phyloP scores from a whole-genome alignment of 2,797 vertebrate species.

The Hydrophis major region DNA sequence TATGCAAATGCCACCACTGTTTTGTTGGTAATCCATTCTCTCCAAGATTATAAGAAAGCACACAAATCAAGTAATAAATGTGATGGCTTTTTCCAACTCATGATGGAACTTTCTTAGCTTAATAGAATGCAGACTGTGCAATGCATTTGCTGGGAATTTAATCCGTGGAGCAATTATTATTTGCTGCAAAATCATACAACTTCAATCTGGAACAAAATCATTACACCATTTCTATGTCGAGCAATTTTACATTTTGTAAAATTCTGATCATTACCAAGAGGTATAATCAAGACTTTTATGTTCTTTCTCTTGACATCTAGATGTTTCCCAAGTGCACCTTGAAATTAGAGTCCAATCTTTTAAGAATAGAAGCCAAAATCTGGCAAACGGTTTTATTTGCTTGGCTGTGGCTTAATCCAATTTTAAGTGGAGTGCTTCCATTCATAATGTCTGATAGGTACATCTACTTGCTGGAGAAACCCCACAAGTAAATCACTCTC shows the following conservation, averaged over 20 bases:
- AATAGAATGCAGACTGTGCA: neutral
- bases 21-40: neutral
- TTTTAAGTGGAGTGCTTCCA: neutral
- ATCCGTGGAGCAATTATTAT: neutral
- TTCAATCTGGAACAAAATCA: neutral
- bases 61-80: neutral
- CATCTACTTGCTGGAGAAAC: neutral
- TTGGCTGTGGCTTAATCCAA: neutral
- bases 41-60: neutral
- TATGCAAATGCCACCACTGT: neutral
- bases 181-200: neutral
- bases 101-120: neutral
- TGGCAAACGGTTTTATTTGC: neutral
- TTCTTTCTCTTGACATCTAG: neutral
- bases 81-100: neutral
- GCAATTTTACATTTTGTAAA: neutral
- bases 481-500: neutral
- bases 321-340: neutral
- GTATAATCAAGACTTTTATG: neutral
- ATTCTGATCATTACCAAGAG: neutral
- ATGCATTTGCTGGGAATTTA: neutral
- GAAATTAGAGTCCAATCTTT: neutral
- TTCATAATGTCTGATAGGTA: neutral
- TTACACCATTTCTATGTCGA: neutral
- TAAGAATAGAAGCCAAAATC: neutral